Conservation (phyloP, 2,797 vertebrate species). For the Dicrostonyx torquatus region DNA sequence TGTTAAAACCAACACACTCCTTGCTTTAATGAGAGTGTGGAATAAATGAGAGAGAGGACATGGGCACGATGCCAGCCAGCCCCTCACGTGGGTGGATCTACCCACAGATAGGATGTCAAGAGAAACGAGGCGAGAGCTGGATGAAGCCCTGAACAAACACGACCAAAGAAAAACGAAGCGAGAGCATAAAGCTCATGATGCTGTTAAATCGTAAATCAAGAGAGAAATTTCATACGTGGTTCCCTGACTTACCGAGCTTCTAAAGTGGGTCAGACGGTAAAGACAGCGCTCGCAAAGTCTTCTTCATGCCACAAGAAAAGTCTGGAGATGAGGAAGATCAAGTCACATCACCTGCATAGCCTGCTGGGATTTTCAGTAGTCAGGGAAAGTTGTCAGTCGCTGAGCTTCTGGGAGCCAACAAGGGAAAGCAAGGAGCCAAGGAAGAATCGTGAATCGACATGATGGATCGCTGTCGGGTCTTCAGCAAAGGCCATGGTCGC, state of each 20-base stretch:
- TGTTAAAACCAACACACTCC: not conserved
- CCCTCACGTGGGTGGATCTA: not conserved
- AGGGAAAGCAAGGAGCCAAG: not conserved
- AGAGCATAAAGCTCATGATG: not conserved
- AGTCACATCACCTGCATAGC: not conserved
- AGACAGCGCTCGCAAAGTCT: not conserved
- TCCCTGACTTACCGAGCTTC: not conserved
- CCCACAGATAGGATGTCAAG: not conserved
- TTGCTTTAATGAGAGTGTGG: not conserved
- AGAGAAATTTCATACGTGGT: not conserved
- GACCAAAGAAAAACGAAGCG: not conserved
- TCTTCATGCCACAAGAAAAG: not conserved
- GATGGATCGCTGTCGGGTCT: not conserved
- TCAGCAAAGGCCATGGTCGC: not conserved
- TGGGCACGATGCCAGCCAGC: not conserved
- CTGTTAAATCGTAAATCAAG: not conserved
- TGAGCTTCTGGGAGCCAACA: not conserved
- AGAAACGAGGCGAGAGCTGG: not conserved
- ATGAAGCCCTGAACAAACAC: not conserved
- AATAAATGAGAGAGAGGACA: not conserved
- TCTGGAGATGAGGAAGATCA: not conserved
- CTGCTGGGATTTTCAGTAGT: slow-evolving; percentile 10
- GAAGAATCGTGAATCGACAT: not conserved
- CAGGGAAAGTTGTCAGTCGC: slow-evolving; percentile 18
- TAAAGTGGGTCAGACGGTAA: not conserved